phyloP scores from a whole-genome alignment of 2,888 invertebrate genomes.

The Drosophila recens region DNA sequence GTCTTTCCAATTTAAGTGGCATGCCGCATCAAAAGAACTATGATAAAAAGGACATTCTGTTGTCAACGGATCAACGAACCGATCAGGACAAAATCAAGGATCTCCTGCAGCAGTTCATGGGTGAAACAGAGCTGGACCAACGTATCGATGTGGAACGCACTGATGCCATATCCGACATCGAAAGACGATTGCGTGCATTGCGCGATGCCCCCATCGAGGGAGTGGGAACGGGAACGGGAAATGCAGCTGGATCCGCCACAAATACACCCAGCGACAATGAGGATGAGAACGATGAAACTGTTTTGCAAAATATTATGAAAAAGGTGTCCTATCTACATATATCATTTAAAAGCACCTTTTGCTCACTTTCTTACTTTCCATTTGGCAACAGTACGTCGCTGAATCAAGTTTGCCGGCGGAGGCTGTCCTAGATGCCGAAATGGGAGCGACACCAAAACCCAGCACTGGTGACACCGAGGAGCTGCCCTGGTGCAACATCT shows the following conservation, averaged over 20 bases:
- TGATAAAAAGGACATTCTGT: constrained; percentile 82
- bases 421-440: constrained; percentile 84
- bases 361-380: background rate
- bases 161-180: constrained; percentile 86
- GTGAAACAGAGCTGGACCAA: constrained; percentile 87
- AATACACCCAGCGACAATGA: constrained; percentile 82
- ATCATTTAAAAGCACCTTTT: background rate
- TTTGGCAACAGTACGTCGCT: constrained; percentile 85
- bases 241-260: constrained; percentile 47
- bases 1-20: constrained; percentile 90
- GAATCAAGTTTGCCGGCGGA: constrained; percentile 86
- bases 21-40: constrained; percentile 85
- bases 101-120: constrained; percentile 87
- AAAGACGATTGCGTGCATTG: constrained; percentile 86
- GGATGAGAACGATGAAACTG: constrained; percentile 84
- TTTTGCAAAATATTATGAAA: constrained; percentile 82
- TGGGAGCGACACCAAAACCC: constrained; percentile 62
- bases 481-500: constrained; percentile 93
- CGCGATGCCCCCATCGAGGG: constrained; percentile 84
- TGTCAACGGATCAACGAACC: constrained; percentile 87
- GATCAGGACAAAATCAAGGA: constrained; percentile 91
- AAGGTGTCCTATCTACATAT: constrained; percentile 63
- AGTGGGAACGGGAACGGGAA: constrained; percentile 30
- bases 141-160: constrained; percentile 85
- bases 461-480: constrained; percentile 85